Base-by-base conservation (phyloP, 2,113 vertebrate genomes). In the Podarcis cretensis region DNA sequence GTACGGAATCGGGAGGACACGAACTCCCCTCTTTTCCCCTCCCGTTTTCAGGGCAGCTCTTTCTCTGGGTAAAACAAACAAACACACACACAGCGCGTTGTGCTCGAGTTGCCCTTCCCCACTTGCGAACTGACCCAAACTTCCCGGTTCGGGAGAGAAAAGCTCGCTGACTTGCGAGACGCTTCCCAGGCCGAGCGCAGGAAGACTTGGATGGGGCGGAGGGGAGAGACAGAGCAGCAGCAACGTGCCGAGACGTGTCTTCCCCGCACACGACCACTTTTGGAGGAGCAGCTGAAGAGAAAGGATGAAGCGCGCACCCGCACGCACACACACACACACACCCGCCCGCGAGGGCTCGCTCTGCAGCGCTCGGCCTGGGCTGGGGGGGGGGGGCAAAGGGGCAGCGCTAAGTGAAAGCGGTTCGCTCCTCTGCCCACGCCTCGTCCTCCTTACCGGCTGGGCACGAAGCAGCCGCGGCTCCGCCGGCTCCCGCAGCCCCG, bases 361-460 rank as follows among this genome's bases (percentile, higher is more conserved):
- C 23, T 59, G 37, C 73, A 4, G 66, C 40, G 48, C 48, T 63
- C 87, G 35, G 69, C 74, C n/a, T 54, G 30, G 16, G 43, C 32
- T 12, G 35, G 69, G 71, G 27, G 43, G 54, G n/a, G 14, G 68
- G 71, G 13, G 7, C 4, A 6, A 23, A 6, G 16, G 48, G 65
- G 65, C 5, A 9, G 74, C 13, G 54, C 23, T 10, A 27, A 16
- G 32, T 37, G 80, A 21, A 35, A 43, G 68, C 25, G 40, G 32
- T n/a, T 14, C 21, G 23, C 54, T 2, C 37, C 74, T 23, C 18
- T 10, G 16, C 66, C 89, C 68, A 68, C 0, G 4, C 30, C 84
- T 48, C 30, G 71, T 0, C 30, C 89, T 91, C 84, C 98, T 99
- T 97, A 99, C 98, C 98, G 94, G 97, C 97, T 89, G 97, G 97